phyloP scores from a whole-genome alignment of 2,888 invertebrate species.

The Lapara coniferarum region DNA sequence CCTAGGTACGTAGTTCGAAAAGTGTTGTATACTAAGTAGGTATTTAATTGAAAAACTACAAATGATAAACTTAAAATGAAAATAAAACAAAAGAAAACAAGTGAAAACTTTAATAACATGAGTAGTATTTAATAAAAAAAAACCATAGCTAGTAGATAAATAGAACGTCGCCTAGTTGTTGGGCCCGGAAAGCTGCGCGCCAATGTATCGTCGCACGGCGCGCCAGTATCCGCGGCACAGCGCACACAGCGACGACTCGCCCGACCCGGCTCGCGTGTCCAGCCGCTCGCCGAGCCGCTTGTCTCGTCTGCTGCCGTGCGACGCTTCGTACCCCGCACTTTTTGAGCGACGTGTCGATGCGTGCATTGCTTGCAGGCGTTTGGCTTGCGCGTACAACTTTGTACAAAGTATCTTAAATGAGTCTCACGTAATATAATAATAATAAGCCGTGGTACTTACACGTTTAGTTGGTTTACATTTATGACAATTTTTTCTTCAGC shows the following conservation, averaged over 20 bases:
- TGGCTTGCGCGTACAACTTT: slow-evolving; percentile 66
- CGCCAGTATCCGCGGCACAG: slow-evolving; percentile 66
- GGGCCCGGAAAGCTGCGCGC: slow-evolving; percentile 43
- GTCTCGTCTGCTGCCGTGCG: slow-evolving; percentile 31
- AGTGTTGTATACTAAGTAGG: too few relatives aligned
- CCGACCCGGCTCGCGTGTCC: slow-evolving; percentile 28
- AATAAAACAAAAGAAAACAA: neutral
- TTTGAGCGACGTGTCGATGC: slow-evolving; percentile 35
- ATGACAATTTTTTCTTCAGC: too few relatives aligned
- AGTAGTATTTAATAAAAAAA: neutral
- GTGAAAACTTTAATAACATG: neutral
- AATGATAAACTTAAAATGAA: neutral
- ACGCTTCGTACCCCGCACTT: slow-evolving; percentile 37
- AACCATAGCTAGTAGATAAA: neutral
- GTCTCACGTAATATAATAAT: too few relatives aligned
- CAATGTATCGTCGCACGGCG: slow-evolving; percentile 52
- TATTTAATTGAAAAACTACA: neutral
- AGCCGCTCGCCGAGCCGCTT: slow-evolving; percentile 32
- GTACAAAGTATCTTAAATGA: slow-evolving; percentile 24
- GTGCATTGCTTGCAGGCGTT: slow-evolving; percentile 50
- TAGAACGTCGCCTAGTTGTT: slow-evolving; percentile 24
- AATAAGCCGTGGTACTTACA: too few relatives aligned
- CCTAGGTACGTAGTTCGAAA: too few relatives aligned
- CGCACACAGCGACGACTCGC: slow-evolving; percentile 53
- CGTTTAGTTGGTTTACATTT: too few relatives aligned